Evolutionary conservation across 2,797 vertebrate genomes (phyloP).

Genomic region (Petrocephalus sullivani): DNA sequence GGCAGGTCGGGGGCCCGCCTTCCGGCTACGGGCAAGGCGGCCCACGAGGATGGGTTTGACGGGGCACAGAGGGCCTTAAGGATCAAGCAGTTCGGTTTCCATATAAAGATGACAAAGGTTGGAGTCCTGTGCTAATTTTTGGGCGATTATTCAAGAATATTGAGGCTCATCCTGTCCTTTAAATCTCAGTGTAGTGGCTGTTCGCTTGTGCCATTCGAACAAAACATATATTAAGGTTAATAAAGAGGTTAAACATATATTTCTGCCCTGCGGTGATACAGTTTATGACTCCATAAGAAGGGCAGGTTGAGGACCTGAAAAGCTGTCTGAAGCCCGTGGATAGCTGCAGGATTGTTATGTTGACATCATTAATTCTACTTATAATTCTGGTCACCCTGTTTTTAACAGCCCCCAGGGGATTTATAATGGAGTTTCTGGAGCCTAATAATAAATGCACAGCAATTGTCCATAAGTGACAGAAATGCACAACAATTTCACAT

Average conservation of each 20-base stretch:
- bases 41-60: not conserved
- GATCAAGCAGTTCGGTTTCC: not conserved
- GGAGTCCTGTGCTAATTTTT: not conserved
- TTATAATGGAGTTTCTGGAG: not conserved
- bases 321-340: not conserved
- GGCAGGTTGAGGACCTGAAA: not conserved
- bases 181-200: not conserved
- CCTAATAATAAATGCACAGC: not conserved
- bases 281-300: not conserved
- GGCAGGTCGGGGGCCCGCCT: not conserved
- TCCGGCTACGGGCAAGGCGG: not conserved
- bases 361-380: not conserved
- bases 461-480: slow-evolving; percentile 5
- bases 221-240: slow-evolving; percentile 8
- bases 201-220: not conserved
- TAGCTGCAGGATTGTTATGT: not conserved
- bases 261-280: not conserved
- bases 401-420: not conserved
- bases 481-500: not conserved
- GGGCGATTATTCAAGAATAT: not conserved
- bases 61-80: not conserved
- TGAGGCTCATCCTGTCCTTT: not conserved
- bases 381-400: not conserved
- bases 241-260: slow-evolving; percentile 8
- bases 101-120: not conserved